Percentiles rank a stretch among this genome's conserved stretches.
These are phyloP conservation scores for Choloepus hoffmanni DNA, from an alignment of 2,113 vertebrate genomes.

Conservation along the genomic window DNA sequence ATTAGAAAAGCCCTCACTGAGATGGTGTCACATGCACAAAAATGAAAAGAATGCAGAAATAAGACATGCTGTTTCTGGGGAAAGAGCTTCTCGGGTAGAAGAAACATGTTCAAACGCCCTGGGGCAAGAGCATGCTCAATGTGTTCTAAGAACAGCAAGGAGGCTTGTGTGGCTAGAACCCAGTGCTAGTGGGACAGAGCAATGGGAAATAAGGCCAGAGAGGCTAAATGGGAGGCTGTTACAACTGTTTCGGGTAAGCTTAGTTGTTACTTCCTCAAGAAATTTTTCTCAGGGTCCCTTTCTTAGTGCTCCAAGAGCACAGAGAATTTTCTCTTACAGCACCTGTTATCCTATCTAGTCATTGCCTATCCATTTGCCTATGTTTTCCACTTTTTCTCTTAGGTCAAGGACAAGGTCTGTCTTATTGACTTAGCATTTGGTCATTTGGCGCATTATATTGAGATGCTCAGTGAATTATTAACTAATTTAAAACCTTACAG, in stretches of 20 bases:
- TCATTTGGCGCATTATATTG: background rate
- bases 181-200: background rate
- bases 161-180: background rate
- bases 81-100: background rate
- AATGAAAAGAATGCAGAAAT: background rate
- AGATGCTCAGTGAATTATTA: constrained; percentile 36
- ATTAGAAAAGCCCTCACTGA: background rate
- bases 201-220: background rate
- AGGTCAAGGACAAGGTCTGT: background rate
- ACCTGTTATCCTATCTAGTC: background rate
- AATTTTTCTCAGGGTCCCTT: background rate
- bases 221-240: background rate
- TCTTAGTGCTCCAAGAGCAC: background rate
- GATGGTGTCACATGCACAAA: background rate
- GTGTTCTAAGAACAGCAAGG: background rate
- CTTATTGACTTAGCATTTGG: background rate
- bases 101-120: background rate
- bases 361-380: background rate
- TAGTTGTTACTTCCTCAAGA: background rate
- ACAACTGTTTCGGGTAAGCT: background rate
- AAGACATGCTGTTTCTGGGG: fast-evolving
- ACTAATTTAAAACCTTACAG: constrained; percentile 29
- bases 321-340: background rate
- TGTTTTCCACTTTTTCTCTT: background rate
- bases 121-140: background rate